Conservation (phyloP, 2,113 vertebrate genomes). For the Scolopax mira region DNA sequence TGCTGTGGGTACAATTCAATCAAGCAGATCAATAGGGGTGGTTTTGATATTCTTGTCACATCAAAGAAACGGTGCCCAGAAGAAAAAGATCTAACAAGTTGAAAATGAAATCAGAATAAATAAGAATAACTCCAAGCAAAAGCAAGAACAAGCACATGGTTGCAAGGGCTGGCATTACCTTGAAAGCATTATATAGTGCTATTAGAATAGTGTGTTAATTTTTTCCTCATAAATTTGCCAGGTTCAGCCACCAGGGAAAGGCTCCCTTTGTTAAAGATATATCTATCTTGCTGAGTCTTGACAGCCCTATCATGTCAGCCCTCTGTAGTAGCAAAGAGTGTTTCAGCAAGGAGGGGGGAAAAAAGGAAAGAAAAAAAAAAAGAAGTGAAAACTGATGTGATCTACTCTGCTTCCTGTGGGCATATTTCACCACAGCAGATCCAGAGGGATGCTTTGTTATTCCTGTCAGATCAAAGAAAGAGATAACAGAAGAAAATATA, state of each 20-base stretch:
- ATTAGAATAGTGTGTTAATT: slow-evolving; percentile 6
- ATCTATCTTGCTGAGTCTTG: slow-evolving; percentile 69
- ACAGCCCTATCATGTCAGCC: slow-evolving; percentile 72
- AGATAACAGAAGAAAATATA: slow-evolving; percentile 64
- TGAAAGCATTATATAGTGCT: neutral
- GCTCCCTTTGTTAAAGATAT: slow-evolving; percentile 66
- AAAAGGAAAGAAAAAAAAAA: neutral
- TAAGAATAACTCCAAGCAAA: neutral
- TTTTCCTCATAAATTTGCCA: slow-evolving; percentile 59
- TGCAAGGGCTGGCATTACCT: neutral
- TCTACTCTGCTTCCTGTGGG: slow-evolving; percentile 68
- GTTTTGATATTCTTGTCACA: slow-evolving; percentile 45
- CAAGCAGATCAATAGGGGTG: neutral
- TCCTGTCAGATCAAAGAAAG: slow-evolving; percentile 71
- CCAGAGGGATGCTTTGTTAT: slow-evolving; percentile 66
- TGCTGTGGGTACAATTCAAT: neutral
- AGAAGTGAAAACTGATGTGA: slow-evolving; percentile 64
- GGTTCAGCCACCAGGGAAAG: slow-evolving; percentile 40
- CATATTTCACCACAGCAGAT: slow-evolving; percentile 58
- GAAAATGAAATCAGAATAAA: slow-evolving; percentile 18
- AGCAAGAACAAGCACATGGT: neutral
- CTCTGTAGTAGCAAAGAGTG: slow-evolving; percentile 65
- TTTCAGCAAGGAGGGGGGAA: slow-evolving; percentile 43
- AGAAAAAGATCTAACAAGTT: slow-evolving; percentile 16
- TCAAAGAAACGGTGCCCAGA: slow-evolving; percentile 21